A percentile compares a stretch with the other conserved stretches of the same genome.
phyloP scores from a whole-genome alignment of 2,888 invertebrate species.

The Dugesia japonica region DNA sequence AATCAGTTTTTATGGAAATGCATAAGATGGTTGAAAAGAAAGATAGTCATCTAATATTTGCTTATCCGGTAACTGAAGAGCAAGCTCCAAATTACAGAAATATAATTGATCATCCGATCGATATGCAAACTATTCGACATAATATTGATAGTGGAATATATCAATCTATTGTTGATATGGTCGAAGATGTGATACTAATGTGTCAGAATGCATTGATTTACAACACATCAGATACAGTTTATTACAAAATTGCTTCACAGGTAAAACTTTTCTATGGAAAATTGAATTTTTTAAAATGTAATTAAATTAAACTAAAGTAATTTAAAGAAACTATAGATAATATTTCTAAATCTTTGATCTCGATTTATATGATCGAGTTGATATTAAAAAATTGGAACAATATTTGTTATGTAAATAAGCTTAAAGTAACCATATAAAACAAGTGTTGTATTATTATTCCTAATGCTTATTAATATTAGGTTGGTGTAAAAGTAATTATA shows the following conservation, averaged over 20 bases:
- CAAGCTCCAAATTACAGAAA: neutral
- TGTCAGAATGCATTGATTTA: neutral
- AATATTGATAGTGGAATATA: neutral
- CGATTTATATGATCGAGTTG: no score
- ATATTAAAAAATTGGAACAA: no score
- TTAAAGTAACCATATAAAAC: no score
- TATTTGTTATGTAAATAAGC: no score
- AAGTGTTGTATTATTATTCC: no score
- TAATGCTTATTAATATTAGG: no score
- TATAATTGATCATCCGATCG: neutral
- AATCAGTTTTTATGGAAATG: neutral
- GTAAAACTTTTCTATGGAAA: no score
- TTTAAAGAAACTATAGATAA: no score
- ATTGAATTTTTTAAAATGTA: no score
- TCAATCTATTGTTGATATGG: neutral
- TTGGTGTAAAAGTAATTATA: no score
- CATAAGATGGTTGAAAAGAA: neutral
- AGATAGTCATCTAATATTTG: neutral
- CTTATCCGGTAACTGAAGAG: neutral
- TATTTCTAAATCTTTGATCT: no score
- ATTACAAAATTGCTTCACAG: conserved; percentile 3
- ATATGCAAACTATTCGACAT: neutral
- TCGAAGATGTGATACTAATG: neutral
- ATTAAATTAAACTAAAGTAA: no score
- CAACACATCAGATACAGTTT: neutral